phyloP scores from a whole-genome alignment of 1,140 invertebrate species.

The Monomorium pharaonis region DNA sequence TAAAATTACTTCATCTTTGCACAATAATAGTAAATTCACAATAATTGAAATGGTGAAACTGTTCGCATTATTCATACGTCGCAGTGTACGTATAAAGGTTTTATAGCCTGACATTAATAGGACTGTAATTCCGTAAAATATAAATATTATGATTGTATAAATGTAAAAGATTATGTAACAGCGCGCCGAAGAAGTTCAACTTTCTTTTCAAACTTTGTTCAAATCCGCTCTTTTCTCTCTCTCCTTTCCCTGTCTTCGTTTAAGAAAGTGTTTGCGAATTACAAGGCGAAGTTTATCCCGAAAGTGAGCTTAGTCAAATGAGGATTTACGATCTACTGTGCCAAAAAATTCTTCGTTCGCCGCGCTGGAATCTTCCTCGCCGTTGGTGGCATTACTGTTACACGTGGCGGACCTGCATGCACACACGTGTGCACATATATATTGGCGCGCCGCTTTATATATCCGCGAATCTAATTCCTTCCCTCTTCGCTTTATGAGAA shows the following conservation, averaged over 20 bases:
- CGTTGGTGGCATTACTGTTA: not conserved
- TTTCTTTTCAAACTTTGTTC: not conserved
- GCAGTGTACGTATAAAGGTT: not conserved
- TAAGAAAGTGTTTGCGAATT: constrained; percentile 41
- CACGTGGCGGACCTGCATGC: not conserved
- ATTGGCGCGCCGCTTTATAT: constrained; percentile 1
- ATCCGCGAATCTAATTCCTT: constrained; percentile 49
- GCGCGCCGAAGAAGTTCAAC: not conserved
- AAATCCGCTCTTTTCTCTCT: not conserved
- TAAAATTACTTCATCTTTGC: not conserved
- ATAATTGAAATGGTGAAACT: constrained; percentile 9
- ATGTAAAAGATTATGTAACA: too few species aligned
- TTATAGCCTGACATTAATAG: not conserved
- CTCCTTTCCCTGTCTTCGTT: not conserved
- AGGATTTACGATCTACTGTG: constrained; percentile 58
- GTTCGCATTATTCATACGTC: not conserved
- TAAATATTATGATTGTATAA: not conserved
- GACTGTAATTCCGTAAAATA: not conserved
- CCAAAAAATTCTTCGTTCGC: constrained; percentile 33
- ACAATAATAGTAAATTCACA: not conserved
- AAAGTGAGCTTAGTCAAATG: constrained; percentile 54
- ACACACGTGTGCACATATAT: not conserved
- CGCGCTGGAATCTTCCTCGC: not conserved
- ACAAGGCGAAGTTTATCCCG: constrained; percentile 40
- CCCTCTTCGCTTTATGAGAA: constrained; percentile 55